Conservation (phyloP, 2,113 vertebrate genomes). For the Varanus komodoensis region DNA sequence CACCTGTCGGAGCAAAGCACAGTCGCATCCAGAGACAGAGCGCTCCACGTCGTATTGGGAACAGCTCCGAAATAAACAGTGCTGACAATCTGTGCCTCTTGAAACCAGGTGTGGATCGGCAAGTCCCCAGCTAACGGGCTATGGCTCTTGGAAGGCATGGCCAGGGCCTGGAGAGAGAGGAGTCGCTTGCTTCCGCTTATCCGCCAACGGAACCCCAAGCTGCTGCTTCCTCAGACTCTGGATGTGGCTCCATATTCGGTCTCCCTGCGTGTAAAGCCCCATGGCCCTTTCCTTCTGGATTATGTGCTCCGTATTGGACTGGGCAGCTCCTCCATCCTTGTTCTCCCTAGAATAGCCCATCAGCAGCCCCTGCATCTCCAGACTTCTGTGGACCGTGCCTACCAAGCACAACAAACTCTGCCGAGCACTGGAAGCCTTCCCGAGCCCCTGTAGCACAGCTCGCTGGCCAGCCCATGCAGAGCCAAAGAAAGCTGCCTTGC, state of each 20-base stretch:
- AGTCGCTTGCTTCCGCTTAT: background rate
- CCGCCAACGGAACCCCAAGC: background rate
- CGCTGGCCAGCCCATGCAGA: too few species aligned
- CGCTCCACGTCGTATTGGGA: too few species aligned
- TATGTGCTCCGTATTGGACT: too few species aligned
- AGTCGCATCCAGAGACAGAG: rapidly evolving
- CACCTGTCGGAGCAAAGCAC: background rate
- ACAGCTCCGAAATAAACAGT: background rate
- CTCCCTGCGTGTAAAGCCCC: background rate
- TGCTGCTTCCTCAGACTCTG: background rate
- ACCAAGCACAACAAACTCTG: too few species aligned
- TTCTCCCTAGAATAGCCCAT: background rate
- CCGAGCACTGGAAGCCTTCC: too few species aligned
- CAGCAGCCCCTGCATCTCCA: background rate
- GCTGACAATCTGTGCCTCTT: background rate
- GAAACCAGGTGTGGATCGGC: rapidly evolving
- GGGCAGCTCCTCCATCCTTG: too few species aligned
- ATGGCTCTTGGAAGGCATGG: too few species aligned
- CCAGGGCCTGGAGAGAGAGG: background rate
- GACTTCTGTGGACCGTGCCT: background rate
- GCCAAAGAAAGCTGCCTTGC: too few species aligned
- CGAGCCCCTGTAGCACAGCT: too few species aligned
- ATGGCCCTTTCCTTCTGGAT: background rate
- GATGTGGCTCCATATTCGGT: background rate
- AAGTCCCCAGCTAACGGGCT: background rate